These are phyloP conservation scores for Brachionus paranguensis DNA, from an alignment of 1,140 invertebrate genomes.

Conservation along the genomic window DNA sequence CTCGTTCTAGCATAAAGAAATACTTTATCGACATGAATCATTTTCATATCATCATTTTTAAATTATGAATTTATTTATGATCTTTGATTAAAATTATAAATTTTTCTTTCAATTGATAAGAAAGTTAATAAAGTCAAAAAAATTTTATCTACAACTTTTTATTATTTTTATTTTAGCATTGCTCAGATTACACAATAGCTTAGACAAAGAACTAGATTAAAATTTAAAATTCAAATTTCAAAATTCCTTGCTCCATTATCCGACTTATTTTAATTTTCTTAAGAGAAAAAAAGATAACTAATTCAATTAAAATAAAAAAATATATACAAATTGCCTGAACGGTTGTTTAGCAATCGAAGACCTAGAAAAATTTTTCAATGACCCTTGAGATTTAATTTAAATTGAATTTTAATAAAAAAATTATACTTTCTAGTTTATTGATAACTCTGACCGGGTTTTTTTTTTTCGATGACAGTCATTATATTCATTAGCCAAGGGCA, in stretches of 20 bases:
- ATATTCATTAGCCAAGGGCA: not conserved
- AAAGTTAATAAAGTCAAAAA: not conserved
- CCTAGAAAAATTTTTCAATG: not conserved
- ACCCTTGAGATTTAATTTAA: not conserved
- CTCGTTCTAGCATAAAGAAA: not conserved
- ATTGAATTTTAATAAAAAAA: not conserved
- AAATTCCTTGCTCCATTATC: no score
- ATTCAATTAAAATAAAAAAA: not conserved
- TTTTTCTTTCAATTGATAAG: not conserved
- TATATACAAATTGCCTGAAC: not conserved
- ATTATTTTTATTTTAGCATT: not conserved
- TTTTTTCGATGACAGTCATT: not conserved
- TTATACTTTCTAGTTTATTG: not conserved
- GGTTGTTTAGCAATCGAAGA: not conserved
- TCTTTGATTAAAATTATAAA: not conserved
- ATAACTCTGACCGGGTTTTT: not conserved
- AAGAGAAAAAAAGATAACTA: not conserved
- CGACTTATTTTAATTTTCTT: not conserved
- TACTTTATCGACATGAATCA: not conserved
- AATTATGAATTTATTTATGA: not conserved
- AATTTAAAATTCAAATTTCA: no score
- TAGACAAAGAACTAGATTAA: not conserved
- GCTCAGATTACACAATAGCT: not conserved
- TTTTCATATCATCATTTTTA: not conserved
- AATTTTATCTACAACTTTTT: not conserved